Evolutionary conservation across 2,888 invertebrate species (phyloP), one percentile per base, ranked within the genome.

Genomic region (Agriopis marginaria): DNA sequence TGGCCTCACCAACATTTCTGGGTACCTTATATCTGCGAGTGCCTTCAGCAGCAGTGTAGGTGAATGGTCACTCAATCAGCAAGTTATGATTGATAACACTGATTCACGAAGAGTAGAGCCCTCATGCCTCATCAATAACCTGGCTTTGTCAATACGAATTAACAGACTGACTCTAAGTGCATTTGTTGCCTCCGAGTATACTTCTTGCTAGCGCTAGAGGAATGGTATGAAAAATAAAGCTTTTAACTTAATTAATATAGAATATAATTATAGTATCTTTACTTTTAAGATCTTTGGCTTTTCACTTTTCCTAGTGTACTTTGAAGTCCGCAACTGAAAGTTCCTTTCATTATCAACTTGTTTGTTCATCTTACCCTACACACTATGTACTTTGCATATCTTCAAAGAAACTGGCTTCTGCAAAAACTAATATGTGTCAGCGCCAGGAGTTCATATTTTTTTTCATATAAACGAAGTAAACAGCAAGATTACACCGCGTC

Each of bases 61-160:
- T 14, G 12, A 79, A 80, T 77, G 75, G 81, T 79, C 77, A 82
- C 85, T 90, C 87, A 87, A 89, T 91, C 90, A 92, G 91, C 89
- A 90, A 90, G 87, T 88, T 86, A 90, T 93, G 92, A 93, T 92
- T 90, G 92, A 92, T 93, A 88, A 84, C 88, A 77, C 80, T 82
- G 87, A 83, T 85, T 86, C 85, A 82, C 82, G 82, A 77, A 79
- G 77, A 80, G 68, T 76, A 78, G 50, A 17, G 45, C 45, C 62
- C 78, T 75, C 79, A 77, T 77, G 73, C 70, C 82, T 81, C 85
- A 90, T 91, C 90, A 86, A 88, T 91, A 90, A 90, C 86, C 77
- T 79, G 80, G 77, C 79, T 83, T 81, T 85, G 89, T 86, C 87
- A 85, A 86, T 88, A 82, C 85, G 85, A 86, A 86, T 84, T 85